Conservation (phyloP, 2,888 invertebrate species). For the Amiota mariae region DNA sequence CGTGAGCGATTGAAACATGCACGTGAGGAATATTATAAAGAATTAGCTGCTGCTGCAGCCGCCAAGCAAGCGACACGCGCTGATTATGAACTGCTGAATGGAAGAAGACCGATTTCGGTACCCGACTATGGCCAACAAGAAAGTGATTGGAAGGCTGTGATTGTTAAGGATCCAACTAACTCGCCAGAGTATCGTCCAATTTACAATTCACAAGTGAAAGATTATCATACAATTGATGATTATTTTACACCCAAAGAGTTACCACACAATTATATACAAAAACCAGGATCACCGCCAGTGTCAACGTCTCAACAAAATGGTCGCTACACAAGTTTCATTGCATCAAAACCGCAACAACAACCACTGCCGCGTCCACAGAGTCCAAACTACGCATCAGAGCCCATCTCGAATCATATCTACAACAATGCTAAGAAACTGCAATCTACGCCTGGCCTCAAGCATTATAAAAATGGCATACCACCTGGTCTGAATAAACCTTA, state of each 20-base stretch:
- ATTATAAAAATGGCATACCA: conserved; percentile 66
- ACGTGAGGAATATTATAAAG: conserved; percentile 64
- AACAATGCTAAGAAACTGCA: conserved; percentile 68
- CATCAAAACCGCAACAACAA: conserved; percentile 52
- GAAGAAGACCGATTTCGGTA: conserved; percentile 31
- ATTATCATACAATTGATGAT: conserved; percentile 57
- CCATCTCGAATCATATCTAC: conserved; percentile 59
- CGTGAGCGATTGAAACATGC: conserved; percentile 58
- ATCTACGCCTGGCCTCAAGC: conserved; percentile 75
- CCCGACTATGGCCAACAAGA: conserved; percentile 58
- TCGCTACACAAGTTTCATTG: conserved; percentile 53
- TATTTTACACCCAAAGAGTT: conserved; percentile 53
- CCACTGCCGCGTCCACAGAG: conserved; percentile 3
- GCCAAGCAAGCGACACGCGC: conserved; percentile 31
- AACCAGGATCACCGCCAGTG: conserved; percentile 46
- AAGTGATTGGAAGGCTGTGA: conserved; percentile 69
- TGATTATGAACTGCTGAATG: not conserved
- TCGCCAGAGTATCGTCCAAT: conserved; percentile 50
- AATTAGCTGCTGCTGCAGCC: conserved; percentile 34
- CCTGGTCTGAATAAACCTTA: conserved; percentile 40
- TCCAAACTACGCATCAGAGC: conserved; percentile 49
- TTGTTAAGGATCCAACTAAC: conserved; percentile 52
- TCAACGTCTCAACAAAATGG: too few species aligned
- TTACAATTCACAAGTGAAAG: conserved; percentile 45
- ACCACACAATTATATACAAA: conserved; percentile 53